Conservation (phyloP, 2,113 vertebrate species). For the Rostratula benghalensis region DNA sequence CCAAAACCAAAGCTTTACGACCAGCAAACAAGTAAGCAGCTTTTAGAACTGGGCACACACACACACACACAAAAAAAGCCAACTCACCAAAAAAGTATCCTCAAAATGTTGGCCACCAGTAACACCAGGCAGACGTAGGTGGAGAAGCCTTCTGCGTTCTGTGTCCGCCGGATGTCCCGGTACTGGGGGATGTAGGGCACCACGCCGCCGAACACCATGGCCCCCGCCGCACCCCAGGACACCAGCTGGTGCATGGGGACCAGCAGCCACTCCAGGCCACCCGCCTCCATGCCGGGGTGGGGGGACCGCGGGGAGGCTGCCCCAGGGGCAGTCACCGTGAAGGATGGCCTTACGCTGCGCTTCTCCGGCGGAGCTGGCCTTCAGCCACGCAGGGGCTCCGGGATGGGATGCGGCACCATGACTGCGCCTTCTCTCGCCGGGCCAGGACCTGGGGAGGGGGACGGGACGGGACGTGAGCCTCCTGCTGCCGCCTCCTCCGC, state of each 20-base stretch:
- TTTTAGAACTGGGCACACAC: rapidly evolving
- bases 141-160: slow-evolving; percentile 95
- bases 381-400: neutral
- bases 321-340: neutral
- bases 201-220: slow-evolving; percentile 94
- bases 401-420: neutral
- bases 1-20: neutral
- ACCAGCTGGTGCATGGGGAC: slow-evolving; percentile 78
- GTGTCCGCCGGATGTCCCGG: slow-evolving; percentile 87
- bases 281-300: slow-evolving; percentile 80
- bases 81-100: slow-evolving; percentile 93
- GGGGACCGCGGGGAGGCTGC: neutral
- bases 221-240: slow-evolving; percentile 87
- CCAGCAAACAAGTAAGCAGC: no score
- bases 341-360: neutral
- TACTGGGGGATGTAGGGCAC: slow-evolving; percentile 96
- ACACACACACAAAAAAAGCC: no score
- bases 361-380: neutral
- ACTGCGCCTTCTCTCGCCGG: neutral
- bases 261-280: slow-evolving; percentile 80
- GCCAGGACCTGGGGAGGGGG: neutral
- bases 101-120: slow-evolving; percentile 90
- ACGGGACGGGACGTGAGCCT: neutral
- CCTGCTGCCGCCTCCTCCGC: neutral
- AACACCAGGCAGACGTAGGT: slow-evolving; percentile 93